A percentile compares a stretch with the other conserved stretches of the same genome.
These are phyloP conservation scores for Aphelenchoides besseyi DNA, from an alignment of 1,140 invertebrate species.

Conservation along the genomic window DNA sequence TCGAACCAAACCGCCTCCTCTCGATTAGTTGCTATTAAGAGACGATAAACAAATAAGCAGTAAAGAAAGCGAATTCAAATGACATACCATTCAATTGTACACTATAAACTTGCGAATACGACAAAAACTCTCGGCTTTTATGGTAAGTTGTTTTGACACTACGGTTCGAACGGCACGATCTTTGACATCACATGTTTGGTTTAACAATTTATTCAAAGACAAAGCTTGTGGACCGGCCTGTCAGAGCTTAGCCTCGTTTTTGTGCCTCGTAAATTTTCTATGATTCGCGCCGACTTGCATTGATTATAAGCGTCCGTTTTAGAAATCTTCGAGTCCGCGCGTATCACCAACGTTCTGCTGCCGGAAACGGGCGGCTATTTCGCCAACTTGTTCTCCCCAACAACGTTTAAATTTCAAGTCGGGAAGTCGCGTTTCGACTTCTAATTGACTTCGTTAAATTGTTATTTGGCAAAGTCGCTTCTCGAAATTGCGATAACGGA, in stretches of 20 bases:
- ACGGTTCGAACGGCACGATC: not conserved
- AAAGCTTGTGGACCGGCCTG: no score
- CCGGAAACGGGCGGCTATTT: not conserved
- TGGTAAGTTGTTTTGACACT: not conserved
- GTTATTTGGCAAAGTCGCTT: not conserved
- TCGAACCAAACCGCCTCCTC: not conserved
- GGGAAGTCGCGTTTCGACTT: not conserved
- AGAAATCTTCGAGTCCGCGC: not conserved
- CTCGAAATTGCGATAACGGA: not conserved
- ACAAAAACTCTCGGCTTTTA: no score
- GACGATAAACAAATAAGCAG: not conserved
- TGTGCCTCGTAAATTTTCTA: slow-evolving; percentile 2
- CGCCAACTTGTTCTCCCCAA: not conserved
- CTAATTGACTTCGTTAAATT: slow-evolving; percentile 1
- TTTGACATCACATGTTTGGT: not conserved
- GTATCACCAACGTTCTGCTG: not conserved
- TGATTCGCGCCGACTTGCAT: not conserved
- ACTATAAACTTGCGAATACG: no score
- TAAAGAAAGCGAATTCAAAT: not conserved
- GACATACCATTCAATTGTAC: not conserved
- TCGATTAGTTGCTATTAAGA: not conserved
- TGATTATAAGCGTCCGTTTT: not conserved
- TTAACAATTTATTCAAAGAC: not conserved
- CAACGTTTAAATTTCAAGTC: not conserved
- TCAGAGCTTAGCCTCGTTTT: no score